Base-by-base conservation (phyloP, 2,888 invertebrate genomes). In the Mongoloraphidia duomilia region DNA sequence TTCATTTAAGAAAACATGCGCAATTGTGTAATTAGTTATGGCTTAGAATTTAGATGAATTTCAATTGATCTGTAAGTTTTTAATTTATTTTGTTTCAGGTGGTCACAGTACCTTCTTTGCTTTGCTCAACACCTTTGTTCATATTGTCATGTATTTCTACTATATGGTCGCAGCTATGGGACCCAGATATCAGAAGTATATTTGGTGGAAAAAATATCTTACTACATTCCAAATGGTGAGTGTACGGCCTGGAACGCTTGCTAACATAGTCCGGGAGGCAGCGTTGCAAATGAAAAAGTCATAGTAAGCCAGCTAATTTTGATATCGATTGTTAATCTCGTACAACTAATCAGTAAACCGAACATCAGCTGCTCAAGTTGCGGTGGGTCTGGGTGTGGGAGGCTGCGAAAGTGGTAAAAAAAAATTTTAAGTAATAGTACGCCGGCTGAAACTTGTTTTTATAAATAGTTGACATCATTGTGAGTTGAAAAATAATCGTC, bases 181-280 rank as follows among this genome's bases (percentile, higher is more conserved):
- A 47, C 94, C 94, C 40, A 73, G 79, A 63, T 94, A 88, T 69
- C 89, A 90, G 69, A 91, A 90, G 67, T 94, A 81, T 68, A 84
- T 94, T 59, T 95, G 95, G 95, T 96, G 95, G 95, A 96, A 95
- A 72, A 92, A 89, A 64, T 89, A 95, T 69, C 80, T 96, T 60
- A 95, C 95, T 50, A 82, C 83, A 56, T 83, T 95, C 74, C 95
- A 95, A 75, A 93, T 96, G 84, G 91, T 91, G 75, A 70, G 71
- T 57, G 26, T 26, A 6, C 6, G 26, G 6, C 26, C 1, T 6
- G 26, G 1, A 17, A 17, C 4, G 17, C 26, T 26, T 26, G 26
- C 6, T n/a, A n/a, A n/a, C n/a, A n/a, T n/a, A n/a, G n/a, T n/a
- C n/a, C n/a, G n/a, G n/a, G n/a, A n/a, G n/a, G n/a, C n/a, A n/a